Evolutionary conservation across 2,797 vertebrate species (phyloP), one percentile per base, ranked within the genome.

Genomic region (Microhierax caerulescens): DNA sequence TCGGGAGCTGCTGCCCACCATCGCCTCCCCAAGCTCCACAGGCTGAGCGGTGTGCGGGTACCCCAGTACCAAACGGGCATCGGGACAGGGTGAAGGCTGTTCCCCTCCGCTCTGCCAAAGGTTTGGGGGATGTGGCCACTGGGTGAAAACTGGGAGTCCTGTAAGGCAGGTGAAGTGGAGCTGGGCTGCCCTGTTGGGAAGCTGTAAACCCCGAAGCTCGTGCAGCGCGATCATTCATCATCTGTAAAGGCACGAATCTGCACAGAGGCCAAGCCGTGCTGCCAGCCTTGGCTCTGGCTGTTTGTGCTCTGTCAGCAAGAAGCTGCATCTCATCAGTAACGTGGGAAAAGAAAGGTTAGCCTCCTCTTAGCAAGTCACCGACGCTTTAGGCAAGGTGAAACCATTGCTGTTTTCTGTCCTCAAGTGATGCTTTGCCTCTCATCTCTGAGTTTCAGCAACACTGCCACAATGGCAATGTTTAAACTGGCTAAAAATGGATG

Each of bases 151-250:
- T 5, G 47, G 4, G 69, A 54, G 34, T 65, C 22, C 25, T 13
- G 2, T 1, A 3, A 50, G 36, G 39, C 41, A 78, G 20, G 36
- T 0, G 4, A 37, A 27, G 16, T 7, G 54, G 51, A 78, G 63
- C 30, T 27, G 67, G 10, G 9, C 8, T 41, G 25, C 67, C n/a
- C 48, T 25, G 2, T 5, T 36, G 51, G 36, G 69, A 72, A 53
- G 54, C 30, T 59, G 67, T 8, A 43, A 89, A 82, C 15, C 34
- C 50, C 32, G n/a, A 47, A 67, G 56, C 43, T 50, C 32, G 2
- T 17, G 51, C 13, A 8, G 85, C 2, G 1, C 1, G 0, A 59
- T 60, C 30, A 7, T 47, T 78, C 75, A 16, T 94, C 1, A 0
- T 18, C 73, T 50, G 8, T 20, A 5, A 53, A 68, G 74, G 72